These are phyloP conservation scores for Malacosoma neustria DNA, from an alignment of 2,888 invertebrate species.

Conservation along the genomic window DNA sequence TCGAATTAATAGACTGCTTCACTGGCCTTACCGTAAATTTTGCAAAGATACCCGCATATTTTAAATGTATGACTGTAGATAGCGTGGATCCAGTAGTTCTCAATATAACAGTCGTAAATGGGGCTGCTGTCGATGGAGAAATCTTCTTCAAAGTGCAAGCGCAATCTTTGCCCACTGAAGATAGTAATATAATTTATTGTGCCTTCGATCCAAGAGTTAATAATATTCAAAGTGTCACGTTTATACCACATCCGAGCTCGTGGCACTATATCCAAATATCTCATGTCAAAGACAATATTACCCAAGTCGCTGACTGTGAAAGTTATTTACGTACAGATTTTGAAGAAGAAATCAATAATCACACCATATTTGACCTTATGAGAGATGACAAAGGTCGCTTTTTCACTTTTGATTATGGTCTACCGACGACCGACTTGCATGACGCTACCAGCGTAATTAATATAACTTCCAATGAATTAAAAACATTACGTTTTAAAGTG, in stretches of 20 bases:
- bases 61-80: constrained; percentile 70
- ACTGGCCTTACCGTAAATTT: constrained; percentile 33
- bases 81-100: constrained; percentile 36
- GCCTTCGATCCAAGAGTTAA: constrained; percentile 58
- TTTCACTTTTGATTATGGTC: constrained; percentile 84
- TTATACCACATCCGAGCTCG: constrained; percentile 70
- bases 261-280: constrained; percentile 75
- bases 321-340: constrained; percentile 34
- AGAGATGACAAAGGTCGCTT: constrained; percentile 81
- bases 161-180: constrained; percentile 66
- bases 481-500: constrained; percentile 80
- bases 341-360: constrained; percentile 40
- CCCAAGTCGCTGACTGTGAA: constrained; percentile 45
- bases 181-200: constrained; percentile 60
- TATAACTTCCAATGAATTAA: constrained; percentile 77
- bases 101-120: constrained; percentile 55
- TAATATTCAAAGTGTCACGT: constrained; percentile 48
- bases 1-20: constrained; percentile 46
- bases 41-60: constrained; percentile 33
- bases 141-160: constrained; percentile 64
- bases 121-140: constrained; percentile 24
- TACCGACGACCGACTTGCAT: constrained; percentile 77
- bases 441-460: constrained; percentile 80
- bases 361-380: constrained; percentile 50
- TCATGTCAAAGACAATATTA: constrained; percentile 26